Evolutionary conservation across 2,113 vertebrate genomes (phyloP).

Genomic region (Rhodinocichla rosea): DNA sequence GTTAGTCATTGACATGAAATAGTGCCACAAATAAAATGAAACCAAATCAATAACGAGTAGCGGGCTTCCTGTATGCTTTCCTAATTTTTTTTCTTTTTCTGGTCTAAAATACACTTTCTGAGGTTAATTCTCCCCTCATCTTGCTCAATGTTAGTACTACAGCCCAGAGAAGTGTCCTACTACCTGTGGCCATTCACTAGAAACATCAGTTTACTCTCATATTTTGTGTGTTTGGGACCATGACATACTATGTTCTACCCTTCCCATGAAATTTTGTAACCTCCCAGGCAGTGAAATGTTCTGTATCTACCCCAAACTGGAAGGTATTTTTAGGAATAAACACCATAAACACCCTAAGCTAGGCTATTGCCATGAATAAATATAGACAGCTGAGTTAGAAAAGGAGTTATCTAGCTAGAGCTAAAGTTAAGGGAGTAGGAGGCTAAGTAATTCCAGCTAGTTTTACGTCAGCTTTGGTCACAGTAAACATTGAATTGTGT

Average conservation of each 20-base stretch:
- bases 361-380: neutral
- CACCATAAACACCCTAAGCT: neutral
- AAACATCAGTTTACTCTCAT: neutral
- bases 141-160: neutral
- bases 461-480: neutral
- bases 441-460: neutral
- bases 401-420: neutral
- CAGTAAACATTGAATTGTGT: neutral
- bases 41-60: neutral
- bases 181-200: neutral
- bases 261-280: neutral
- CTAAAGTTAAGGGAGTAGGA: neutral
- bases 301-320: neutral
- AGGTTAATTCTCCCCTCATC: neutral
- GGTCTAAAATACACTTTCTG: neutral
- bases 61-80: neutral
- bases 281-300: neutral
- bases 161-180: neutral
- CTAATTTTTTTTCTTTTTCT: neutral
- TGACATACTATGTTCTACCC: neutral
- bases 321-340: neutral
- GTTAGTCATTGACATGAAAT: neutral
- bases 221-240: neutral
- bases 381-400: neutral
- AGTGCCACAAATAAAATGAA: neutral